Percentiles rank a stretch among this genome's conserved stretches.
phyloP scores from a whole-genome alignment of 2,888 invertebrate genomes.

The Meta bourneti region DNA sequence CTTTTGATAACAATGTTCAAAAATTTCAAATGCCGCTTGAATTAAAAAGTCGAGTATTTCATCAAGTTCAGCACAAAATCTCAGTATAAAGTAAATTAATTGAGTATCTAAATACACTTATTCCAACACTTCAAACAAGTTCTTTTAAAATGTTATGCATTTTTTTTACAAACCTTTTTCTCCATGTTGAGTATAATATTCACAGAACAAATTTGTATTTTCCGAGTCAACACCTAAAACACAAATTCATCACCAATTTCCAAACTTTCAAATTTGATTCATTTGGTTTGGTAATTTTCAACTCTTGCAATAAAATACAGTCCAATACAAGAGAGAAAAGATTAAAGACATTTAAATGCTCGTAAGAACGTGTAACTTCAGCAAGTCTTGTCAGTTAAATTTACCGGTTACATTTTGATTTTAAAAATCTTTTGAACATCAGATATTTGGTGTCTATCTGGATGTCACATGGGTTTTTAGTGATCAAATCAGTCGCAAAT shows the following conservation, averaged over 20 bases:
- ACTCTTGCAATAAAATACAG: slow-evolving; percentile 75
- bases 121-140: not conserved
- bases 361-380: slow-evolving; percentile 52
- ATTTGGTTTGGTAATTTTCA: slow-evolving; percentile 68
- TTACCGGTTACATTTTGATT: slow-evolving; percentile 47
- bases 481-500: slow-evolving; percentile 73
- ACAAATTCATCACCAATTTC: slow-evolving; percentile 74
- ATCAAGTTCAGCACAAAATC: not conserved
- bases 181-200: slow-evolving; percentile 56
- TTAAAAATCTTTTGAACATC: slow-evolving; percentile 54
- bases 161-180: slow-evolving; percentile 59
- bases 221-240: slow-evolving; percentile 72
- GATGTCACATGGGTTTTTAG: slow-evolving; percentile 46
- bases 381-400: slow-evolving; percentile 66
- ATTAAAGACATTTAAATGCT: slow-evolving; percentile 64
- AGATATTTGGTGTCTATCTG: slow-evolving; percentile 56
- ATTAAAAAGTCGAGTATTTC: not conserved
- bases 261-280: slow-evolving; percentile 66
- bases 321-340: slow-evolving; percentile 76
- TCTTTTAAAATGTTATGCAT: not conserved
- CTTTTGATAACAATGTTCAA: not conserved
- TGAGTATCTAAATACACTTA: not conserved
- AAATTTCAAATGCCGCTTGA: not conserved
- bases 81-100: not conserved
- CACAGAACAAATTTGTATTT: slow-evolving; percentile 70